Base-by-base conservation (phyloP, 1,140 invertebrate species). In the Calliopsis andreniformis region DNA sequence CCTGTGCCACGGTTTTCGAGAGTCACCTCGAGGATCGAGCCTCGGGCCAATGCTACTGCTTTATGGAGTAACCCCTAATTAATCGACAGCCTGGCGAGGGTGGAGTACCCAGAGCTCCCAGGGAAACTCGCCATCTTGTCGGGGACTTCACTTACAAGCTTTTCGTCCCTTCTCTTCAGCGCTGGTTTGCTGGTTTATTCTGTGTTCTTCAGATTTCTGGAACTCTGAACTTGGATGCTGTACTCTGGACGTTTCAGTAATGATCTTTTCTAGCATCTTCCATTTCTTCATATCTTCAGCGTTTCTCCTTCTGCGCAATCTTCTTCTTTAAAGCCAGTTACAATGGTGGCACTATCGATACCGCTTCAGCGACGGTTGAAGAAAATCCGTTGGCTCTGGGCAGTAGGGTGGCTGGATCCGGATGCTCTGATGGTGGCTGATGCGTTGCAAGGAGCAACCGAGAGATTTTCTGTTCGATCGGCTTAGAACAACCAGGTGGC, bases 401-500 rank as follows among this genome's bases (percentile, higher is more conserved):
- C 43, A 59, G 25, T 56, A n/a, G 51, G 1, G 16, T 16, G 23
- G 10, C 3, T 6, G 14, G 18, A 32, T 32, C 14, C 51, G n/a
- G n/a, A 43, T 32, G n/a, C 28, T 42, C 39, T 20, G 58, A 39
- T 39, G 42, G 16, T 47, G 32, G 28, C 30, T 55, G 39, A 18
- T 30, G 62, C 62, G 28, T 59, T 14, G 14, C 67, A 62, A 77
- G 45, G 16, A 69, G 45, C 58, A 49, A n/a, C 59, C 35, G 53
- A 45, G 59, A 51, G 67, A 86, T 76, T 86, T 85, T 82, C 64
- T 76, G 62, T 67, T 35, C 77, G 83, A 87, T 89, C 83, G 82
- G 69, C 51, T 75, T 56, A 61, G 77, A 86, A 79, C 72, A 89
- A 87, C 88, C 89, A 89, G 88, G 89, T 89, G 89, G 87, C 84